phyloP scores from a whole-genome alignment of 92 coral and sea anemone species.

The Zoanthus sansibaricus region DNA sequence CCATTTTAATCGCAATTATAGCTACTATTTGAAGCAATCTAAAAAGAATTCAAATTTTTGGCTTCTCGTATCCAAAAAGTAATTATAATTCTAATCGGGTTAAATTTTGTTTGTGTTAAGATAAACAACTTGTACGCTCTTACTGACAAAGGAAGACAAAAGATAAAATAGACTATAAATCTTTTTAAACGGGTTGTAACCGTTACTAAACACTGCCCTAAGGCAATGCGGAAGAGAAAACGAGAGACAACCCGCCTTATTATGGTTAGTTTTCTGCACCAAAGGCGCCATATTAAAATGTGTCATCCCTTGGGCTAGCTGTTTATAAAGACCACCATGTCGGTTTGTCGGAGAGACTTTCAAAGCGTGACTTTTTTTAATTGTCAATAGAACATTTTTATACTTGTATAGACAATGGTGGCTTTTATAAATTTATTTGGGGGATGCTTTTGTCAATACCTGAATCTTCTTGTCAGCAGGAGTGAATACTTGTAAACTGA shows the following conservation, averaged over 20 bases:
- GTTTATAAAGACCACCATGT: conserved; percentile 5
- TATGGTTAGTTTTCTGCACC: neutral
- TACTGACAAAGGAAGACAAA: conserved; percentile 45
- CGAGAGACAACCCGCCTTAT: neutral
- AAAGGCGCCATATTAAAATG: neutral
- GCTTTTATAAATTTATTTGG: no score
- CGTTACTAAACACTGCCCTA: conserved; percentile 6
- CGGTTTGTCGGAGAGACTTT: conserved; percentile 10
- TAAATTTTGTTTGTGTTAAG: conserved; percentile 39
- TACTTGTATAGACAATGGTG: no score
- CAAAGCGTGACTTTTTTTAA: conserved; percentile 17
- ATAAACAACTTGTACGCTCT: conserved; percentile 26
- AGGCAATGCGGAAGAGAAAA: neutral
- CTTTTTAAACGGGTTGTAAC: conserved; percentile 2
- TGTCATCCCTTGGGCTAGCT: neutral
- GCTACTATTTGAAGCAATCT: neutral
- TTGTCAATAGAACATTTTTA: conserved; percentile 22
- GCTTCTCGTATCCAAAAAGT: conserved; percentile 27
- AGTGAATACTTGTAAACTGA: no score
- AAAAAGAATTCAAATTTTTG: conserved; percentile 42
- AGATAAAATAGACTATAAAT: conserved; percentile 18
- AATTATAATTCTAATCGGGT: conserved; percentile 44
- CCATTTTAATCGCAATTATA: conserved; percentile 36
- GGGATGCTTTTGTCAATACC: no score
- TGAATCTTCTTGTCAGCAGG: no score